Base-by-base conservation (phyloP, 2,888 invertebrate species). In the Pterostichus madidus region DNA sequence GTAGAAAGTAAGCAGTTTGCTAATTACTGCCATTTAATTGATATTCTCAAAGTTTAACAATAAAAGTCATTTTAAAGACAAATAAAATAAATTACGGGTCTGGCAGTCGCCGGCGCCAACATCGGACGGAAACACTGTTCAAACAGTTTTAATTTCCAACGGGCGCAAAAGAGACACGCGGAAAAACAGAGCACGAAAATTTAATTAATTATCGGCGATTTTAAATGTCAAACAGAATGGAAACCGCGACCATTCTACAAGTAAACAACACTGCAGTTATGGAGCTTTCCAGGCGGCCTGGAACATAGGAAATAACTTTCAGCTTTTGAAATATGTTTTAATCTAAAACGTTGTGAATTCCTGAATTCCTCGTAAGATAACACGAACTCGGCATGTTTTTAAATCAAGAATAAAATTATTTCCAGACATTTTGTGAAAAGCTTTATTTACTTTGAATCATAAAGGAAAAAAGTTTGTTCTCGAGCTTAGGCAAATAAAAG, bases 1-100 rank as follows among this genome's bases (percentile, higher is more conserved):
- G 68, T 68, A 68, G 15, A 10, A 44, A 68, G 44, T 68, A 80
- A 53, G 46, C 61, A 81, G 75, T 75, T 75, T 73, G 35, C 80
- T 80, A 71, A 80, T 80, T 71, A 80, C 49, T 39, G 71, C 0
- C 44, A 44, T 52, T 75, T 75, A 81, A 81, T 81, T 81, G 81
- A 75, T 73, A 81, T 81, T 73, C 46, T 73, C 53, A 59, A 81
- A 75, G 39, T 53, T 80, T 53, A 32, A 68, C 56, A 80, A 80
- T 80, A 73, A 73, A 80, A 80, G 73, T 75, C 35, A 81, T 81
- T 81, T 81, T 75, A 75, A 81, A 81, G 81, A 81, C 81, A 81
- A 81, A 81, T 81, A 81, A 53, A 75, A 79, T 46, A 79, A 59
- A 75, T 75, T 73, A 44, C 73, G 31, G 39, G 32, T 80, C 5